Evolutionary conservation across 2,113 vertebrate species (phyloP), one percentile per base, ranked within the genome.

Genomic region (Glaucomys volans): DNA sequence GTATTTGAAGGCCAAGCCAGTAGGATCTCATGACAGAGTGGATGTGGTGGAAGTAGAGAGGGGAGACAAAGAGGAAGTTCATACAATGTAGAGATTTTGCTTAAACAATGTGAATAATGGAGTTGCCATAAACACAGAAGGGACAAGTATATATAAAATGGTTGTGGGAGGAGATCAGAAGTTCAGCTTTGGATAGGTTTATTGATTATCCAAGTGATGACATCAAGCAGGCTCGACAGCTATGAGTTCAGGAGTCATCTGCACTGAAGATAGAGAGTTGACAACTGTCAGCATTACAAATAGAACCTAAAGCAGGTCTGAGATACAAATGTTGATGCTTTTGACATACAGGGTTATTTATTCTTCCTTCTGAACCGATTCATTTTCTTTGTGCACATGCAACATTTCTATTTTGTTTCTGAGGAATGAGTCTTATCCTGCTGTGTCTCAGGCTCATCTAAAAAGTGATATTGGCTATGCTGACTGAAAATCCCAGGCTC

Each of bases 61-160:
- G 14, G n/a, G 50, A 96, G 47, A 87, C n/a, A 94, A 76, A 64
- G 54, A 87, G 28, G 79, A 77, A 76, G 87, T 50, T 88, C 71
- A 47, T 40, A 44, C 9, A 37, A 57, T 40, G 26, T 64, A 47
- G 26, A 30, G n/a, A 16, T 47, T 95, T 94, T 71, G 30, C 44
- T 40, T 82, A n/a, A 85, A 87, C 32, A 50, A 8, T 0, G 4
- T 77, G 64, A 91, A 64, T 6, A 81, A 30, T 84, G 37, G 24
- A 24, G 26, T 52, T 86, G 28, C 80, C 57, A 28, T 52, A 75
- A 50, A 5, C 52, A 81, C 76, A 69, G 52, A 54, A 42, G 8
- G 64, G 79, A 37, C 67, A 95, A 47, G 32, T 24, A 30, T 6
- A 4, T 44, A 64, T 2, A 89, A 42, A 2, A 74, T 17, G 11